phyloP scores from a whole-genome alignment of 64 coral and sea anemone species.

The Pocillopora verrucosa region DNA sequence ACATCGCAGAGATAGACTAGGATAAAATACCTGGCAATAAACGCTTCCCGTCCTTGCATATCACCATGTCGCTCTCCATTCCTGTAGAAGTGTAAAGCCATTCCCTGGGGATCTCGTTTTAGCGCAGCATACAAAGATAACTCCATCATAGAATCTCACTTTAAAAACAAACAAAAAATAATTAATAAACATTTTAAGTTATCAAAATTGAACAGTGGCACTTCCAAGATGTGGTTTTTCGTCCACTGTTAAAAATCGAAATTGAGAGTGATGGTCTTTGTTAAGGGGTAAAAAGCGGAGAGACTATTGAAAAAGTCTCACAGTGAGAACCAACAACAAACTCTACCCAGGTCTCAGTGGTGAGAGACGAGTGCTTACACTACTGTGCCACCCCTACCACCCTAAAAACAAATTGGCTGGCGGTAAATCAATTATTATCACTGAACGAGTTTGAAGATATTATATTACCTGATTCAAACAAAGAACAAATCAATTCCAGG shows the following conservation, averaged over 20 bases:
- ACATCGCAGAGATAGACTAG: background rate
- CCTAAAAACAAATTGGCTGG: no score
- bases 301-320: no score
- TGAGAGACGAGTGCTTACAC: no score
- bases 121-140: conserved; percentile 76
- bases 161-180: background rate
- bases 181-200: background rate
- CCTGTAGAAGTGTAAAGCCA: conserved; percentile 92
- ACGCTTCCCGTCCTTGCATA: conserved; percentile 77
- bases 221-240: no score
- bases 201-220: no score
- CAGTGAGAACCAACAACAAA: no score
- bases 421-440: background rate
- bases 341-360: no score
- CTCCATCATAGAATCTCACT: conserved; percentile 96
- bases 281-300: no score
- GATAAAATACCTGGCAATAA: conserved; percentile 71
- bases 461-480: conserved; percentile 88
- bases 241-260: no score
- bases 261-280: no score
- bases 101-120: conserved; percentile 83
- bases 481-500: conserved; percentile 80
- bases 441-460: background rate
- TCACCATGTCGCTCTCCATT: conserved; percentile 75
- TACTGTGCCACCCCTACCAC: no score